phyloP scores from a whole-genome alignment of 2,888 invertebrate species.

The Branchipolynoe longqiensis region DNA sequence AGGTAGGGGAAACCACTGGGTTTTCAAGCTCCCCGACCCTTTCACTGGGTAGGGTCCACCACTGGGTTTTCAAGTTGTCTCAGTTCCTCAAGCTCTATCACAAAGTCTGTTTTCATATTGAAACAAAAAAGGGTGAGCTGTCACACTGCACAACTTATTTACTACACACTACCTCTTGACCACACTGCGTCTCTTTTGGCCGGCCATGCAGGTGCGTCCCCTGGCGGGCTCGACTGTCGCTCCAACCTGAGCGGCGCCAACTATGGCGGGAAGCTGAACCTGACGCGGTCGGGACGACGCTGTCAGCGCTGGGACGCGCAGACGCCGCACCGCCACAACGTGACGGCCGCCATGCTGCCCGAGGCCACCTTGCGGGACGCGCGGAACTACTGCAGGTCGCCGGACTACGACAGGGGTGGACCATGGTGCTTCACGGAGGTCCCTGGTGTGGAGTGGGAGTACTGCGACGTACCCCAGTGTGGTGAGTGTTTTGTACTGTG shows the following conservation, averaged over 20 bases:
- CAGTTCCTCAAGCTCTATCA: too few species aligned
- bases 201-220: not conserved
- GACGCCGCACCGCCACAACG: not conserved
- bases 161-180: too few species aligned
- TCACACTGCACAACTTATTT: too few species aligned
- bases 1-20: too few species aligned
- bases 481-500: not conserved
- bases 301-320: slow-evolving; percentile 33
- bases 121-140: too few species aligned
- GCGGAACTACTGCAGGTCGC: not conserved
- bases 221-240: not conserved
- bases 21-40: too few species aligned
- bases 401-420: not conserved
- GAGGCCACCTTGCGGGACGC: not conserved
- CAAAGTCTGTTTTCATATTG: too few species aligned
- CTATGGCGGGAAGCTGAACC: not conserved
- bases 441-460: not conserved
- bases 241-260: not conserved
- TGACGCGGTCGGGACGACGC: not conserved
- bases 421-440: not conserved
- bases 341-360: not conserved
- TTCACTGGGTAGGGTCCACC: too few species aligned
- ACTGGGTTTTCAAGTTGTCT: too few species aligned
- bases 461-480: not conserved
- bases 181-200: too few species aligned